Base-by-base conservation (phyloP, 2,888 invertebrate species). In the Parnassius apollo region DNA sequence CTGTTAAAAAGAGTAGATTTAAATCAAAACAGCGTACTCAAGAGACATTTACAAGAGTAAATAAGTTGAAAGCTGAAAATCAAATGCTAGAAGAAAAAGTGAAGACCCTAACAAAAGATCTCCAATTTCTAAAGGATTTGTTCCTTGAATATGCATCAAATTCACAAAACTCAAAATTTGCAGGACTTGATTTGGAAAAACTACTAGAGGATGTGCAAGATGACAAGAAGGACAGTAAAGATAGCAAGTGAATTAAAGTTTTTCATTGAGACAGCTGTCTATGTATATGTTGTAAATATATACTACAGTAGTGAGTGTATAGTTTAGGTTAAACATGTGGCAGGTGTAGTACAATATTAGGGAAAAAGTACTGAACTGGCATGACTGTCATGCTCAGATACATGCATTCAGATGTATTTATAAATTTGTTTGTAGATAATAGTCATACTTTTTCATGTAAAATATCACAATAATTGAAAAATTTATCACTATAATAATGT, bases 51-150 rank as follows among this genome's bases (percentile, higher is more conserved):
- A 93, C 94, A 64, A 85, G 96, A 61, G 96, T 97, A 0, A 95
- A 93, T 74, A 94, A 95, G 77, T 81, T 97, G 49, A 95, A 95
- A 78, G 94, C 93, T 9, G 96, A 97, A 78, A 97, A 96, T 81
- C 95, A 96, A 77, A 93, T 95, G 74, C 83, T 97, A 42, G 96
- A 96, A 79, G 95, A 96, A 73, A 96, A 96, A 82, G 96, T 96
- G 2, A 95, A 96, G 76, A 94, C 95, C 62, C 86, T 96, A n/a
- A 95, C 95, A 11, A 96, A 96, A 78, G 96, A 97, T 78, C 84
- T 97, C 35, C 94, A 95, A 54, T 96, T 96, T 75, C 86, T 97
- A 10, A 96, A 96, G 82, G 96, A 96, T 76, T 85, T 97, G 61
- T 96, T 97, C 76, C 83, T 96, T 68, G 96, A 96, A 7, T 96